A percentile compares a stretch with the other conserved stretches of the same genome.
These are phyloP conservation scores for Danio aesculapii DNA, from an alignment of 2,797 vertebrate species.

Conservation along the genomic window DNA sequence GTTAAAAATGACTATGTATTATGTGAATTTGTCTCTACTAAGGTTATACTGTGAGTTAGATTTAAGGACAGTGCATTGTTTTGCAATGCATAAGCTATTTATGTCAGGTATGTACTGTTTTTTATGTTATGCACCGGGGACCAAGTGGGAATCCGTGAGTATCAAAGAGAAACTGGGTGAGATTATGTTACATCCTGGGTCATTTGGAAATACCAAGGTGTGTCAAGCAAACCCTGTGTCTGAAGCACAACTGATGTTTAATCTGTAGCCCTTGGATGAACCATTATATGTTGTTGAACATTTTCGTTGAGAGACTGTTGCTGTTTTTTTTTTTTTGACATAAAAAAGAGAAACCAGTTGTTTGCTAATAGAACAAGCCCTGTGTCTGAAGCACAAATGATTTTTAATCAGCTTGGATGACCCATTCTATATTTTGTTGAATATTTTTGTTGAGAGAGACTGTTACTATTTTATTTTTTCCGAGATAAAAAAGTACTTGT, in stretches of 20 bases:
- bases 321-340: constrained; percentile 75
- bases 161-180: constrained; percentile 69
- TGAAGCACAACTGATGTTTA: constrained; percentile 76
- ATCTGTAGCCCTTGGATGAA: constrained; percentile 74
- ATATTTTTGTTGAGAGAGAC: constrained; percentile 80
- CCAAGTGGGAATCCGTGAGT: constrained; percentile 76
- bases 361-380: constrained; percentile 74
- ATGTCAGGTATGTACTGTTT: constrained; percentile 83
- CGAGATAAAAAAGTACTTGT: constrained; percentile 74
- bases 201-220: constrained; percentile 74
- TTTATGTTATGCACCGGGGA: constrained; percentile 76
- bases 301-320: constrained; percentile 83
- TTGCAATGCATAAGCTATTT: constrained; percentile 59
- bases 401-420: constrained; percentile 73
- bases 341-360: constrained; percentile 69
- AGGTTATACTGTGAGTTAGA: constrained; percentile 60
- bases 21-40: constrained; percentile 53
- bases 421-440: constrained; percentile 74
- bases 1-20: constrained; percentile 74
- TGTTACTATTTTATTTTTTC: constrained; percentile 80
- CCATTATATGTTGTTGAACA: constrained; percentile 75
- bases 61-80: constrained; percentile 49
- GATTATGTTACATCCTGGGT: constrained; percentile 74
- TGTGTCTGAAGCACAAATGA: constrained; percentile 74
- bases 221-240: constrained; percentile 64